Percentiles rank a stretch among this genome's conserved stretches.
phyloP scores from a whole-genome alignment of 1,140 invertebrate species.

The Zaprionus camerounensis region DNA sequence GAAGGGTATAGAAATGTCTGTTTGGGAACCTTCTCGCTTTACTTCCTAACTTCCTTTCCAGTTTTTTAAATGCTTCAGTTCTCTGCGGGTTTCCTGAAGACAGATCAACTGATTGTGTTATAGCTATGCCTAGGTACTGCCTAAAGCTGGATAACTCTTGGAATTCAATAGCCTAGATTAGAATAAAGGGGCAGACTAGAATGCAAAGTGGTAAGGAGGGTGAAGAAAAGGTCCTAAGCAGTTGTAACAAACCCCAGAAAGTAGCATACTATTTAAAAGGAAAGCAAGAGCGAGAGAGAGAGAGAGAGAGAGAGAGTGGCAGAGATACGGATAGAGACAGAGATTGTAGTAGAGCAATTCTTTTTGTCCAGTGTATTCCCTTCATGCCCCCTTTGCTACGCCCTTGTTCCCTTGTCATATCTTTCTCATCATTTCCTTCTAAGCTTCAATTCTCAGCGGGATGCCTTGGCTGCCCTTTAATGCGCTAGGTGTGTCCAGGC shows the following conservation, averaged over 20 bases:
- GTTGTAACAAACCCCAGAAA: too few relatives aligned
- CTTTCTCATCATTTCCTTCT: neutral
- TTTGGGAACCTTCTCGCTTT: too few relatives aligned
- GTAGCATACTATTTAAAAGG: too few relatives aligned
- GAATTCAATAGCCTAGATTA: neutral
- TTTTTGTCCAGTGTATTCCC: neutral
- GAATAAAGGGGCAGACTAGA: too few relatives aligned
- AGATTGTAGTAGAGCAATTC: neutral
- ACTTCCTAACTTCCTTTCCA: too few relatives aligned
- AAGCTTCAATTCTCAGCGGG: constrained; percentile 1
- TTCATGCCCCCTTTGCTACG: neutral
- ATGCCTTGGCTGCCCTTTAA: neutral
- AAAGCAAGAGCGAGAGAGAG: too few relatives aligned
- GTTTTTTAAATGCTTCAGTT: neutral
- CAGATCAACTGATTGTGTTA: neutral
- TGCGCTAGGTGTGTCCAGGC: constrained; percentile 6
- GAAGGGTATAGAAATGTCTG: too few relatives aligned
- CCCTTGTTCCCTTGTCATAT: neutral
- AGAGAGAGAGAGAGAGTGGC: too few relatives aligned
- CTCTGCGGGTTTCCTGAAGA: neutral
- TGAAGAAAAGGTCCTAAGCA: too few relatives aligned
- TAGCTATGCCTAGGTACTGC: neutral
- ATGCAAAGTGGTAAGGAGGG: too few relatives aligned
- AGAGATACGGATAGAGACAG: too few relatives aligned
- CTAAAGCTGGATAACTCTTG: neutral